Percentiles rank a stretch among this genome's conserved stretches.
Conservation (phyloP, 2,888 invertebrate species). For the Macropis europaea region DNA sequence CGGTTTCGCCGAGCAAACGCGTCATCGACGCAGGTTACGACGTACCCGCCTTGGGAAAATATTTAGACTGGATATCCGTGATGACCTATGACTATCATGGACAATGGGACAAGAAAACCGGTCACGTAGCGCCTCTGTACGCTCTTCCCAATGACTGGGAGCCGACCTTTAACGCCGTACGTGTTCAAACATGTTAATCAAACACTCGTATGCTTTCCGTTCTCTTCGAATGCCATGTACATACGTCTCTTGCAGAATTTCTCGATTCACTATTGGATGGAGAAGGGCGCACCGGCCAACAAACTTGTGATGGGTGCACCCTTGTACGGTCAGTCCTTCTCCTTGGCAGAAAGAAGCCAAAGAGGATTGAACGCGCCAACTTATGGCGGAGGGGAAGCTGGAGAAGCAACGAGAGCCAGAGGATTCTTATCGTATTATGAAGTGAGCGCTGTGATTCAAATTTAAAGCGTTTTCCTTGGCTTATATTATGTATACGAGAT, state of each 20-base stretch:
- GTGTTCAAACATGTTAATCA: background rate
- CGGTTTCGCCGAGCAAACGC: slow-evolving; percentile 91
- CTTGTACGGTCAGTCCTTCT: slow-evolving; percentile 94
- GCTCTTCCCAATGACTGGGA: slow-evolving; percentile 87
- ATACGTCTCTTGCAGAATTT: slow-evolving; percentile 85
- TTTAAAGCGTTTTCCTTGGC: background rate
- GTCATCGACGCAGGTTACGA: slow-evolving; percentile 93
- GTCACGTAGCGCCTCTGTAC: slow-evolving; percentile 94
- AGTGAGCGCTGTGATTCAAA: slow-evolving; percentile 77
- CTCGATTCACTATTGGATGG: slow-evolving; percentile 93
- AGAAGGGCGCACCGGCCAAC: slow-evolving; percentile 87
- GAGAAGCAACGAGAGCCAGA: slow-evolving; percentile 91
- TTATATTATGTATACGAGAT: background rate
- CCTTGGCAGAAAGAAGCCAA: slow-evolving; percentile 84
- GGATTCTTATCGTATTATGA: slow-evolving; percentile 95
- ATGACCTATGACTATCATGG: slow-evolving; percentile 97
- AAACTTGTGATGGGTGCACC: slow-evolving; percentile 94
- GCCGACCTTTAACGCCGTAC: slow-evolving; percentile 88
- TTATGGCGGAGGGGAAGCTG: slow-evolving; percentile 93
- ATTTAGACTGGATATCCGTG: slow-evolving; percentile 94
- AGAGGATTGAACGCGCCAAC: slow-evolving; percentile 88
- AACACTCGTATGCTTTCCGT: background rate
- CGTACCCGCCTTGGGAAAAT: slow-evolving; percentile 86
- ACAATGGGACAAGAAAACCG: slow-evolving; percentile 94
- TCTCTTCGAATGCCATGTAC: background rate